A percentile compares a stretch with the other conserved stretches of the same genome.
phyloP scores from a whole-genome alignment of 2,888 invertebrate species.

The Melanostoma scalare region DNA sequence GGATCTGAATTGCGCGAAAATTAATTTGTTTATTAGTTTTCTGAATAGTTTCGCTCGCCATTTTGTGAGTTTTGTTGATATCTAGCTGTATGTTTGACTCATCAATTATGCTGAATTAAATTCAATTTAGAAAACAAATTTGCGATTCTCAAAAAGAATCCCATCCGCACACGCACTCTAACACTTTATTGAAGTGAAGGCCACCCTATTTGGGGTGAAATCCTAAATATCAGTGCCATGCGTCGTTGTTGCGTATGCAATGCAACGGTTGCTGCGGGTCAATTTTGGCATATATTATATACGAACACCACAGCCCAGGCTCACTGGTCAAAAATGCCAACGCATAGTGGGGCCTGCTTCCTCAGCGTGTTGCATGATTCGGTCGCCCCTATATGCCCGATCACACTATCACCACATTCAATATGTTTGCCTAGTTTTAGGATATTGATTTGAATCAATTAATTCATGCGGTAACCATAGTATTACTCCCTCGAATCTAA shows the following conservation, averaged over 20 bases:
- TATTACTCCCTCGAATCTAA: slow-evolving; percentile 82
- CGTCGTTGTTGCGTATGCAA: slow-evolving; percentile 27
- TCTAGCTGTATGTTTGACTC: slow-evolving; percentile 3
- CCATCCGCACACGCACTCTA: neutral
- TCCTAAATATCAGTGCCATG: slow-evolving; percentile 28
- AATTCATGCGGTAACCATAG: slow-evolving; percentile 81
- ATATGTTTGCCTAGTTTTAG: slow-evolving; percentile 77
- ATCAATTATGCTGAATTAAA: slow-evolving; percentile 70
- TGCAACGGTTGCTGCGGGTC: slow-evolving; percentile 56
- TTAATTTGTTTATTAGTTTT: slow-evolving; percentile 69
- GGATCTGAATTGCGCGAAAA: slow-evolving; percentile 35
- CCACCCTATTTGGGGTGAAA: neutral
- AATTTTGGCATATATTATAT: slow-evolving; percentile 60
- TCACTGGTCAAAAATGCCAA: slow-evolving; percentile 68
- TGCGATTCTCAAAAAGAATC: slow-evolving; percentile 38
- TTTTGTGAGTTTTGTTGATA: slow-evolving; percentile 32
- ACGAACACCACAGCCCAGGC: slow-evolving; percentile 51
- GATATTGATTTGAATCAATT: slow-evolving; percentile 83
- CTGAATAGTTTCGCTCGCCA: slow-evolving; percentile 53
- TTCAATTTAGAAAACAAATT: slow-evolving; percentile 62
- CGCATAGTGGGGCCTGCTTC: slow-evolving; percentile 51
- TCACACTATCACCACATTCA: slow-evolving; percentile 73
- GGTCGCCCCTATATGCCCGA: slow-evolving; percentile 50
- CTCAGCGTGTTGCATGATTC: slow-evolving; percentile 21
- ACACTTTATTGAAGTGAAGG: too few relatives aligned